A percentile compares a stretch with the other conserved stretches of the same genome.
phyloP scores from a whole-genome alignment of 1,140 invertebrate genomes.

The Antheraea pernyi region DNA sequence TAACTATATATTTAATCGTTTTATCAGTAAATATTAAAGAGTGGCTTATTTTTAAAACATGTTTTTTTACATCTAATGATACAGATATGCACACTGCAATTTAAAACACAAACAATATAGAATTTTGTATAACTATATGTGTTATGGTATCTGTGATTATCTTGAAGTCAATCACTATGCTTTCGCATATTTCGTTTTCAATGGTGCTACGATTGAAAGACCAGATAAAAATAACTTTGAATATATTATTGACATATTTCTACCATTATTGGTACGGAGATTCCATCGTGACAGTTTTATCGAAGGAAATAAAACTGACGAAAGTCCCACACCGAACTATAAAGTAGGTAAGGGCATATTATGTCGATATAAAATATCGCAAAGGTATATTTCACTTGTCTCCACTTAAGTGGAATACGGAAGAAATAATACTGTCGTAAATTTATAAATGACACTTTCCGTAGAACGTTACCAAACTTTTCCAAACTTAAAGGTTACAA shows the following conservation, averaged over 20 bases:
- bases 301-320: neutral
- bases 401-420: conserved; percentile 27
- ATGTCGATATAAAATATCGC: conserved; percentile 27
- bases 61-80: too few relatives aligned
- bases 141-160: too few relatives aligned
- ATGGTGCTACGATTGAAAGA: too few relatives aligned
- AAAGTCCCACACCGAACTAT: conserved; percentile 1
- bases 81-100: too few relatives aligned
- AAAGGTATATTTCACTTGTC: conserved; percentile 32
- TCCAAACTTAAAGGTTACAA: conserved; percentile 44
- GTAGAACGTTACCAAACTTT: conserved; percentile 37
- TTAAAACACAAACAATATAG: too few relatives aligned
- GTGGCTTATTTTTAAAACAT: too few relatives aligned
- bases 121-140: too few relatives aligned
- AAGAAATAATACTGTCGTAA: conserved; percentile 42
- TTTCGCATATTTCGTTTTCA: too few relatives aligned
- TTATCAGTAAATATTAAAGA: too few relatives aligned
- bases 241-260: neutral
- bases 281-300: neutral
- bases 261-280: neutral
- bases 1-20: too few relatives aligned
- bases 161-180: too few relatives aligned
- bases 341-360: conserved; percentile 1
- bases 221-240: neutral
- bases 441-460: conserved; percentile 51